Evolutionary conservation across 1,140 invertebrate species (phyloP).

Genomic region (Kradibia gibbosae): DNA sequence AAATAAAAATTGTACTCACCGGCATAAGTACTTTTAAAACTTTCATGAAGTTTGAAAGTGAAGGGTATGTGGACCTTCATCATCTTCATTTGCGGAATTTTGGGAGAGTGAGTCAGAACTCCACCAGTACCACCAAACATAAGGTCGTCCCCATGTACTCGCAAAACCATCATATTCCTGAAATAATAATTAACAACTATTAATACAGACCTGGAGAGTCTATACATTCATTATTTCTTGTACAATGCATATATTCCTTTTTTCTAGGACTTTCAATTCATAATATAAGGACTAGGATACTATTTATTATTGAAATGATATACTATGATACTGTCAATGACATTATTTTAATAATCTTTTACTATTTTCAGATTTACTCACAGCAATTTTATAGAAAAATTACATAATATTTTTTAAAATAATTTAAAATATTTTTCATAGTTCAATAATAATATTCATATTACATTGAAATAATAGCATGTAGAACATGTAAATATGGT

Average conservation of each 20-base stretch:
- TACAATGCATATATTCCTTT: background rate
- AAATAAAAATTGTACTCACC: constrained; percentile 59
- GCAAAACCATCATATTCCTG: constrained; percentile 85
- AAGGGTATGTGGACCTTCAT: constrained; percentile 86
- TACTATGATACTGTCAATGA: background rate
- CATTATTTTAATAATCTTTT: background rate
- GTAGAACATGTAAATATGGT: too few relatives aligned
- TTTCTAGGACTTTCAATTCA: background rate
- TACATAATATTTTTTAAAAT: too few relatives aligned
- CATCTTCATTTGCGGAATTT: constrained; percentile 84
- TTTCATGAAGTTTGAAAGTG: constrained; percentile 82
- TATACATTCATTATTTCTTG: background rate
- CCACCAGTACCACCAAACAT: constrained; percentile 76
- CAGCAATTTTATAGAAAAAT: background rate
- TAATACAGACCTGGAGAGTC: background rate
- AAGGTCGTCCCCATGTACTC: constrained; percentile 80
- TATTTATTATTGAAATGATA: background rate
- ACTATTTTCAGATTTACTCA: background rate
- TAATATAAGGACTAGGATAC: background rate
- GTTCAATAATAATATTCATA: too few relatives aligned
- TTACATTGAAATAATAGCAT: too few relatives aligned
- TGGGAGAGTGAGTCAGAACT: constrained; percentile 74
- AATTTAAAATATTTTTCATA: too few relatives aligned
- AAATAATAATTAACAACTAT: constrained; percentile 51
- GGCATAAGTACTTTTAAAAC: constrained; percentile 72